Conservation (phyloP, 2,888 invertebrate species). For the Unio pictorum region DNA sequence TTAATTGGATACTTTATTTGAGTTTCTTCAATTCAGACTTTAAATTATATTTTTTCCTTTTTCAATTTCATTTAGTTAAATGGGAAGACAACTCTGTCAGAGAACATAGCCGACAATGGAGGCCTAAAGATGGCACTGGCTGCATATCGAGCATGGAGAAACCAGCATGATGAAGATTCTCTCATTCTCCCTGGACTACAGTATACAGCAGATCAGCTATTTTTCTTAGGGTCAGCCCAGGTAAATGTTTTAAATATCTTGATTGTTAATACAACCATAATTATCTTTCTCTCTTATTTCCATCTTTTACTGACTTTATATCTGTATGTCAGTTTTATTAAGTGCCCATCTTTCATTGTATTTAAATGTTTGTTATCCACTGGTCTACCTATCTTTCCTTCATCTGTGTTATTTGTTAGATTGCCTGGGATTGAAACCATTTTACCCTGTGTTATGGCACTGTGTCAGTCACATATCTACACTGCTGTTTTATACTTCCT, state of each 20-base stretch:
- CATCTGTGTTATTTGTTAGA: no score
- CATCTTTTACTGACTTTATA: not conserved
- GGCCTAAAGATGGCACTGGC: constrained; percentile 92
- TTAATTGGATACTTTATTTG: no score
- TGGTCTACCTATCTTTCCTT: no score
- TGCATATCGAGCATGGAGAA: constrained; percentile 58
- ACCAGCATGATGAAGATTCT: constrained; percentile 71
- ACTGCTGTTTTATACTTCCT: no score
- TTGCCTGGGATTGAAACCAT: no score
- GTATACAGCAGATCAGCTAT: constrained; percentile 70
- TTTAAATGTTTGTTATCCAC: not conserved
- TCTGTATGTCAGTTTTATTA: not conserved
- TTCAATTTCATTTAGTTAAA: constrained; percentile 75
- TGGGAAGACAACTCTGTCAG: constrained; percentile 92
- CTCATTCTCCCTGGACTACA: constrained; percentile 75
- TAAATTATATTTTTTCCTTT: no score
- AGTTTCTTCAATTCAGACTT: no score
- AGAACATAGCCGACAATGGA: constrained; percentile 96
- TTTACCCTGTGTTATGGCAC: no score
- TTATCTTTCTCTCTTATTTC: no score
- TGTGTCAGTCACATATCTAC: no score
- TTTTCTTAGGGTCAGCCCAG: constrained; percentile 76
- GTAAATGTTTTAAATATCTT: constrained; percentile 30
- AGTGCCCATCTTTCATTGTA: not conserved
- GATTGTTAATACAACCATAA: not conserved